Evolutionary conservation across 2,113 vertebrate species (phyloP).

Genomic region (Columba janthina): DNA sequence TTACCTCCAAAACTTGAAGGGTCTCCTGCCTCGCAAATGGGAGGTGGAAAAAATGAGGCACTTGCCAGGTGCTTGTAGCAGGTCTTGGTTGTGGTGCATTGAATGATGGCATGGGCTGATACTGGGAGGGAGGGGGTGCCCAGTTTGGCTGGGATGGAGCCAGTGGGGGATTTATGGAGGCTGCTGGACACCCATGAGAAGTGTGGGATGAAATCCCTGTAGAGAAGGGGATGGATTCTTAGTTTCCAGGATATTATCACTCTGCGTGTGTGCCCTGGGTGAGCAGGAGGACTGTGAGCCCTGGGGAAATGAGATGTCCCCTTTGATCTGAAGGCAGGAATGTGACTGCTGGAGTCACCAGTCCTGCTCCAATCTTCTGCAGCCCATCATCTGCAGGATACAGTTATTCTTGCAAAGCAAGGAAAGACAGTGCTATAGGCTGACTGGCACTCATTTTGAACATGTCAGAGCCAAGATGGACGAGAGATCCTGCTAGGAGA

Average conservation of each 20-base stretch:
- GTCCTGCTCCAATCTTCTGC: not conserved
- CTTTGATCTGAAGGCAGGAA: not conserved
- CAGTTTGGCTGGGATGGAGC: not conserved
- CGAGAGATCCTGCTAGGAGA: not conserved
- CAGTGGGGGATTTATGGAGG: not conserved
- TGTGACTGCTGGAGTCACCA: not conserved
- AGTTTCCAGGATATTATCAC: not conserved
- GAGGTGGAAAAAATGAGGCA: not conserved
- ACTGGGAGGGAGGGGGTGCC: too few species aligned
- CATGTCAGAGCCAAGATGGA: not conserved
- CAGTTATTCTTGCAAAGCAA: not conserved
- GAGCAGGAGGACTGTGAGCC: not conserved
- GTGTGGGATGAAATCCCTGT: not conserved
- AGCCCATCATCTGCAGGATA: not conserved
- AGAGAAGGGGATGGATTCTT: not conserved
- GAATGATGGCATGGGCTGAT: accelerated
- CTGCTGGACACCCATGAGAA: not conserved
- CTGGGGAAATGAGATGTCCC: not conserved
- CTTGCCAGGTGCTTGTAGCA: not conserved
- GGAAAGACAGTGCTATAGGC: not conserved
- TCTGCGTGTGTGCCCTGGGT: not conserved
- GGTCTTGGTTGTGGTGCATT: not conserved
- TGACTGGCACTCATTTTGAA: not conserved
- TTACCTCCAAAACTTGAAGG: not conserved
- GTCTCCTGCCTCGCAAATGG: not conserved